Evolutionary conservation across 2,797 vertebrate species (phyloP).

Genomic region (Mustela erminea): DNA sequence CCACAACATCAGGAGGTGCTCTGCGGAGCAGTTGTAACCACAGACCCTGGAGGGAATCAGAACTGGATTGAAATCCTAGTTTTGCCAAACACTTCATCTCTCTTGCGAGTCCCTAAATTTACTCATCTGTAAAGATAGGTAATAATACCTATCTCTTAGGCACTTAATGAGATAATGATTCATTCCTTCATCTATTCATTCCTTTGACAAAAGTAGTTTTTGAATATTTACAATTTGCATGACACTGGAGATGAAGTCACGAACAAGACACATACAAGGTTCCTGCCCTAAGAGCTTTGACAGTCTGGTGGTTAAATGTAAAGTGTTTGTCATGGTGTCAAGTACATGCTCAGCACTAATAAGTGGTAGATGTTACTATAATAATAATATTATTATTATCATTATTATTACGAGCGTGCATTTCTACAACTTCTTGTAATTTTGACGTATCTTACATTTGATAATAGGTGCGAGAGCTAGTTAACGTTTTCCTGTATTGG

Average conservation of each 20-base stretch:
- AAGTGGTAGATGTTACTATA: conserved; percentile 73
- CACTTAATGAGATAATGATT: conserved; percentile 30
- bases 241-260: background rate
- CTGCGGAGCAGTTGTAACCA: background rate
- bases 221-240: conserved; percentile 64
- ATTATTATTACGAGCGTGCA: conserved; percentile 71
- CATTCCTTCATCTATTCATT: conserved; percentile 54
- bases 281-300: conserved; percentile 27
- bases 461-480: conserved; percentile 74
- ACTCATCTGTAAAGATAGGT: conserved; percentile 21
- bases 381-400: conserved; percentile 64
- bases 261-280: background rate
- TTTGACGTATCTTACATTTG: conserved; percentile 78
- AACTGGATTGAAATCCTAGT: conserved; percentile 49
- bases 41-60: background rate
- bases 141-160: conserved; percentile 35
- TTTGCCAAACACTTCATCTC: conserved; percentile 9
- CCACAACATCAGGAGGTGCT: background rate
- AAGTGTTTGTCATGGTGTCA: conserved; percentile 66
- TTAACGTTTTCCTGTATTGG: conserved; percentile 79
- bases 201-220: conserved; percentile 62
- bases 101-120: conserved; percentile 31
- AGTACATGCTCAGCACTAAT: conserved; percentile 59
- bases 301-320: conserved; percentile 52
- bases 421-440: conserved; percentile 74